Conservation (phyloP, 2,888 invertebrate genomes). For the Amblyjoppa proteus region DNA sequence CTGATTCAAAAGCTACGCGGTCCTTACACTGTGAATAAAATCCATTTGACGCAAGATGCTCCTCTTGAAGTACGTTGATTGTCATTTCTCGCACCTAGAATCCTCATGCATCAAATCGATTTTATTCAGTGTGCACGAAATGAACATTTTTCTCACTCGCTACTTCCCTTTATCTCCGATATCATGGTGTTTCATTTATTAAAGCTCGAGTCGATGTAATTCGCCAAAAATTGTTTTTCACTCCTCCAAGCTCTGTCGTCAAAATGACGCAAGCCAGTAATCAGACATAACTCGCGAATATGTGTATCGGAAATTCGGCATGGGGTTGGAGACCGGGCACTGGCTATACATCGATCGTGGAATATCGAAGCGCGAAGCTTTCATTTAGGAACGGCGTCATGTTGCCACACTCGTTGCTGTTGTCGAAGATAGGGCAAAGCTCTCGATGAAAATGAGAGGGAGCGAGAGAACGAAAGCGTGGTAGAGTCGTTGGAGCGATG, state of each 20-base stretch:
- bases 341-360: slow-evolving; percentile 3
- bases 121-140: too few relatives aligned
- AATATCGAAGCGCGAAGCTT: slow-evolving; percentile 68
- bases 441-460: slow-evolving; percentile 52
- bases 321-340: neutral
- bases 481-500: slow-evolving; percentile 52
- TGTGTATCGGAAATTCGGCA: slow-evolving; percentile 40
- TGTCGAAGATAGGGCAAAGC: slow-evolving; percentile 58
- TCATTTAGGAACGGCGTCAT: slow-evolving; percentile 68
- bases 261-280: slow-evolving; percentile 33
- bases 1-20: too few relatives aligned
- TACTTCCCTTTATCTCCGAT: neutral
- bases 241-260: slow-evolving; percentile 3
- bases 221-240: slow-evolving; percentile 18
- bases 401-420: slow-evolving; percentile 51
- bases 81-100: too few relatives aligned
- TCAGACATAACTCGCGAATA: slow-evolving; percentile 45
- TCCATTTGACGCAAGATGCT: too few relatives aligned
- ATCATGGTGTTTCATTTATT: neutral
- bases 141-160: neutral
- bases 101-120: too few relatives aligned
- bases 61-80: too few relatives aligned
- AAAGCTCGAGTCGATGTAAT: slow-evolving; percentile 22
- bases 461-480: slow-evolving; percentile 53
- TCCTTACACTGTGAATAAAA: too few relatives aligned